These are phyloP conservation scores for Craniophora ligustri DNA, from an alignment of 2,888 invertebrate genomes.

Conservation along the genomic window DNA sequence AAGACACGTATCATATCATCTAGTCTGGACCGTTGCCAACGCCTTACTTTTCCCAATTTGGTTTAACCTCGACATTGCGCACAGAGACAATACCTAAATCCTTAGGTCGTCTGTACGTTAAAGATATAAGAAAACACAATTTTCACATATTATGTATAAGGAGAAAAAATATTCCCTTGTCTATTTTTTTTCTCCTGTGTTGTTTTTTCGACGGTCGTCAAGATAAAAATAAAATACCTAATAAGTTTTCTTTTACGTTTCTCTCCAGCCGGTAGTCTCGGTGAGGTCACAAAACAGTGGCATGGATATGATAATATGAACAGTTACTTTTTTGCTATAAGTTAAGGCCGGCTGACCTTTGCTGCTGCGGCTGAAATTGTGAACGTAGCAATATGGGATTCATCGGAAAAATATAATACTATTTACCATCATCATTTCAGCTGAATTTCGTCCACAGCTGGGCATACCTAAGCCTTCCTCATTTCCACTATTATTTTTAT, in stretches of 20 bases:
- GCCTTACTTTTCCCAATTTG: constrained; percentile 44
- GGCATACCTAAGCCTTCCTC: no score
- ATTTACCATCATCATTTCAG: no score
- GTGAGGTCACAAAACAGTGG: background rate
- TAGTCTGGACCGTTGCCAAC: constrained; percentile 43
- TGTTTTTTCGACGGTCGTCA: constrained; percentile 6
- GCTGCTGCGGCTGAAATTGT: no score
- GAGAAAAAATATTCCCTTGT: constrained; percentile 20
- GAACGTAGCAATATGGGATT: no score
- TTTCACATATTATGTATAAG: constrained; percentile 28
- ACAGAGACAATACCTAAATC: constrained; percentile 35
- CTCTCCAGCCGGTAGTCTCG: background rate
- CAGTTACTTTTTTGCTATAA: background rate
- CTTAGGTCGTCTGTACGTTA: constrained; percentile 17
- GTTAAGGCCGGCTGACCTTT: background rate
- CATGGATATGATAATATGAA: background rate
- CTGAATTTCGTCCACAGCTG: no score
- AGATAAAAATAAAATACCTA: constrained; percentile 10
- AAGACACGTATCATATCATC: constrained; percentile 45
- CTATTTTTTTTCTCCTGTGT: constrained; percentile 7
- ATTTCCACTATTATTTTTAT: no score
- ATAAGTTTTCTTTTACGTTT: background rate
- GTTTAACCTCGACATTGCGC: constrained; percentile 38
- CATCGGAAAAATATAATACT: no score
- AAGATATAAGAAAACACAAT: constrained; percentile 41